Evolutionary conservation across 2,797 vertebrate genomes (phyloP).

Genomic region (Monodelphis domestica): DNA sequence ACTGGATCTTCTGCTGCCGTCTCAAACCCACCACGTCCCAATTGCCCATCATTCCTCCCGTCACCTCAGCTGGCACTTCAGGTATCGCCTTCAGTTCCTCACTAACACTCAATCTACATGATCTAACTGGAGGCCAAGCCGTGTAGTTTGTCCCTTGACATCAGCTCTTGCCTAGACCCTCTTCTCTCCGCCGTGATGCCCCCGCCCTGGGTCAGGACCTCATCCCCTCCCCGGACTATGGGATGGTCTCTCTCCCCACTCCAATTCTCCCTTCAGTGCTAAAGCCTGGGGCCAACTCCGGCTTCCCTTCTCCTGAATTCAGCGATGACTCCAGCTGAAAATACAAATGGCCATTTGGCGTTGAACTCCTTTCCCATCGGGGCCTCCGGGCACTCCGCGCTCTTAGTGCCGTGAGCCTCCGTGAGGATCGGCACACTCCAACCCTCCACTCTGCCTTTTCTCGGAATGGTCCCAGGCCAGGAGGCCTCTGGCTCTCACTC

Average conservation of each 20-base stretch:
- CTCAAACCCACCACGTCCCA: not conserved
- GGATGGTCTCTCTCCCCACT: not conserved
- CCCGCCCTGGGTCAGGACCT: not conserved
- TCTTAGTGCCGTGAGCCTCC: not conserved
- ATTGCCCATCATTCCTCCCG: not conserved
- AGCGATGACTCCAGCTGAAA: too few relatives aligned
- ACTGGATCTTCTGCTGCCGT: not conserved
- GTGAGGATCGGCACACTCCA: not conserved
- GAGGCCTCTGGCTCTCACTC: not conserved
- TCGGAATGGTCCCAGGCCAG: not conserved
- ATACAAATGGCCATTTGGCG: not conserved
- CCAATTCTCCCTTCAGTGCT: not conserved
- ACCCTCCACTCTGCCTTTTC: not conserved
- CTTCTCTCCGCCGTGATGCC: not conserved
- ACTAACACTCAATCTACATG: not conserved
- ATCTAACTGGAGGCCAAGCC: not conserved
- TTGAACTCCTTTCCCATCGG: not conserved
- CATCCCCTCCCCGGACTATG: too few relatives aligned
- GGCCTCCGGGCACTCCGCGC: not conserved
- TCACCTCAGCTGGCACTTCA: not conserved
- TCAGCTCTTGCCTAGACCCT: not conserved
- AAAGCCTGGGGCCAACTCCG: not conserved
- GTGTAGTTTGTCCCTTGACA: not conserved
- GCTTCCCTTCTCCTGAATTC: not conserved
- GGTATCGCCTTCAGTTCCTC: not conserved